A percentile compares a stretch with the other conserved stretches of the same genome.
Conservation (phyloP, 2,113 vertebrate genomes). For the Typhlomys cinereus region DNA sequence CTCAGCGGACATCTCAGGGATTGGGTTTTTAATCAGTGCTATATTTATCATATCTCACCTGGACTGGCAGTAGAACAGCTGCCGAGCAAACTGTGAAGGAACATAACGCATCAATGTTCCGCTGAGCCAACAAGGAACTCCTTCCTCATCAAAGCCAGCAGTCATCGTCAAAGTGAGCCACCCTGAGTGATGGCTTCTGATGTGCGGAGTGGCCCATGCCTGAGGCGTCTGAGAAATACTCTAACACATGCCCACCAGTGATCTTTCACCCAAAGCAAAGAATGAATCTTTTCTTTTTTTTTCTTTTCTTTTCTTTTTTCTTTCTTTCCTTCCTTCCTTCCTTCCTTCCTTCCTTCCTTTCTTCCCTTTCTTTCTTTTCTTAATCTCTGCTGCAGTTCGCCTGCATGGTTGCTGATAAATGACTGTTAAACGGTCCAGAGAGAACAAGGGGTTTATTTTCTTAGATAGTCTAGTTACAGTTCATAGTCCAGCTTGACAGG, state of each 20-base stretch:
- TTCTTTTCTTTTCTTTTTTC: not conserved
- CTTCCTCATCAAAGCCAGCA: slow-evolving; percentile 10
- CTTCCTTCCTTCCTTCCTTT: not conserved
- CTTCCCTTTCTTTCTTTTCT: not conserved
- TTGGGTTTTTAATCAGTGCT: slow-evolving; percentile 62
- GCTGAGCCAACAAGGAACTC: slow-evolving; percentile 48
- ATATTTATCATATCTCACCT: slow-evolving; percentile 62
- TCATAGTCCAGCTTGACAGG: no score
- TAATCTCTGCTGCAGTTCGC: no score
- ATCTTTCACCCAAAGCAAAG: not conserved
- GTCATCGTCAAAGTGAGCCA: not conserved
- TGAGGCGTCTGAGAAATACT: not conserved
- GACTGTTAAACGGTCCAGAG: no score
- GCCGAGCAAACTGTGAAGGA: slow-evolving; percentile 55
- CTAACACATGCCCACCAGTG: fast-evolving
- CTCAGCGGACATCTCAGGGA: slow-evolving; percentile 15
- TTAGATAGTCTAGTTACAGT: no score
- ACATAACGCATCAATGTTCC: not conserved
- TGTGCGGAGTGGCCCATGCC: fast-evolving
- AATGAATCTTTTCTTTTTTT: no score
- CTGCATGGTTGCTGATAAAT: no score
- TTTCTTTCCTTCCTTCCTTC: not conserved
- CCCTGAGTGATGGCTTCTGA: not conserved
- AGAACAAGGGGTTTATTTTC: no score
- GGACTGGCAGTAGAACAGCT: slow-evolving; percentile 57